Evolutionary conservation across 2,797 vertebrate species (phyloP).

Genomic region (Acropternis orthonyx): DNA sequence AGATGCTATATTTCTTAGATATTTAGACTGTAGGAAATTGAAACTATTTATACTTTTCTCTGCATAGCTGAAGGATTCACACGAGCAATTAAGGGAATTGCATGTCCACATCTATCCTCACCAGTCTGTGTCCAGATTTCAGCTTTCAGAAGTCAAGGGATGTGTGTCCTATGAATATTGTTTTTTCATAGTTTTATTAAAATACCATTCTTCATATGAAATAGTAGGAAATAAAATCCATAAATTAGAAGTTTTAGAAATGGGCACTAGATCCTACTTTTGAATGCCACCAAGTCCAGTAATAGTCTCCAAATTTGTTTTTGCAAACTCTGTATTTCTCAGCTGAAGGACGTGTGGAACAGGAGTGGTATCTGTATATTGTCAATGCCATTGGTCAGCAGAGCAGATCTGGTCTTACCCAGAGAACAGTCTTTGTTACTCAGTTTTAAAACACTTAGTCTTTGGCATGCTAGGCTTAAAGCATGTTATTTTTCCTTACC

Average conservation of each 20-base stretch:
- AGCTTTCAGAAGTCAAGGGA: neutral
- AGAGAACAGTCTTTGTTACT: neutral
- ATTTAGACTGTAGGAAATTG: neutral
- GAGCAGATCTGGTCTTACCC: neutral
- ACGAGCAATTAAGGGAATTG: neutral
- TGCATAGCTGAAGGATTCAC: neutral
- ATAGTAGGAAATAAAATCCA: neutral
- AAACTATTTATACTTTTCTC: neutral
- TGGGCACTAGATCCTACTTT: neutral
- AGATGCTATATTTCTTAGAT: neutral
- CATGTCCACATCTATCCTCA: neutral
- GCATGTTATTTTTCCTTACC: neutral
- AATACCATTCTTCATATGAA: neutral
- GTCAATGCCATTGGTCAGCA: neutral
- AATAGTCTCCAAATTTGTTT: neutral
- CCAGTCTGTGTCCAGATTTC: neutral
- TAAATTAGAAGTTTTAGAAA: neutral
- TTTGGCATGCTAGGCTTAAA: neutral
- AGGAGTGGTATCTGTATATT: neutral
- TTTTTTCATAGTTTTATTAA: neutral
- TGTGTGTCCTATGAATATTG: neutral
- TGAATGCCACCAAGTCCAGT: neutral
- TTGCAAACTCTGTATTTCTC: neutral
- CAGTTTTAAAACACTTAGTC: neutral
- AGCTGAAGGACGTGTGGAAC: neutral